Percentiles rank a stretch among this genome's conserved stretches.
Evolutionary conservation across 2,113 vertebrate genomes (phyloP).

Genomic region (Xiphophorus maculatus): DNA sequence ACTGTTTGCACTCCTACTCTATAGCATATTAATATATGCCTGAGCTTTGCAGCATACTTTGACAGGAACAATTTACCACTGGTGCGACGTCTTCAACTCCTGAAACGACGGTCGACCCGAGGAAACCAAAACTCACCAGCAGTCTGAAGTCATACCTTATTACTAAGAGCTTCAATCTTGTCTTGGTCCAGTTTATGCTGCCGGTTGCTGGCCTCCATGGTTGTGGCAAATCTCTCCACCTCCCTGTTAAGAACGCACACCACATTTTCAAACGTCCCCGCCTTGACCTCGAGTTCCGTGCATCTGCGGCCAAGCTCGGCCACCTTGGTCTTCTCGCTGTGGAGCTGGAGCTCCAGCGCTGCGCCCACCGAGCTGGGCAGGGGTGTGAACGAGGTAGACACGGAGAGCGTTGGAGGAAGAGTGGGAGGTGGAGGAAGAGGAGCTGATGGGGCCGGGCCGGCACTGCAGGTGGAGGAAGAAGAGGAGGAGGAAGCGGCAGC

Average conservation of each 20-base stretch:
- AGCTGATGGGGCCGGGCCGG: slow-evolving; percentile 45
- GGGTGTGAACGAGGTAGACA: slow-evolving; percentile 80
- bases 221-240: slow-evolving; percentile 89
- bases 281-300: slow-evolving; percentile 87
- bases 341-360: slow-evolving; percentile 79
- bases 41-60: too few species aligned
- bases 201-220: slow-evolving; percentile 86
- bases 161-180: slow-evolving; percentile 88
- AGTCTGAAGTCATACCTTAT: slow-evolving; percentile 82
- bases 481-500: slow-evolving; percentile 65
- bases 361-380: slow-evolving; percentile 79
- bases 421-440: slow-evolving; percentile 62
- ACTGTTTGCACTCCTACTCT: too few species aligned
- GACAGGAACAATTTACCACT: too few species aligned
- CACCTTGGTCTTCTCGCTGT: slow-evolving; percentile 74
- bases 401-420: slow-evolving; percentile 69
- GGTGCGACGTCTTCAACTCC: neutral
- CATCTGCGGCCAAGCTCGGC: slow-evolving; percentile 81
- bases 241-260: slow-evolving; percentile 95
- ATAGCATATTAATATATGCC: too few species aligned
- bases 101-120: neutral
- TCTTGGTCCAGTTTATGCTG: slow-evolving; percentile 94
- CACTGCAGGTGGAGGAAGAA: slow-evolving; percentile 67
- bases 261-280: slow-evolving; percentile 92
- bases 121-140: too few species aligned